Conservation (phyloP, 2,113 vertebrate genomes). For the Macquaria australasica region DNA sequence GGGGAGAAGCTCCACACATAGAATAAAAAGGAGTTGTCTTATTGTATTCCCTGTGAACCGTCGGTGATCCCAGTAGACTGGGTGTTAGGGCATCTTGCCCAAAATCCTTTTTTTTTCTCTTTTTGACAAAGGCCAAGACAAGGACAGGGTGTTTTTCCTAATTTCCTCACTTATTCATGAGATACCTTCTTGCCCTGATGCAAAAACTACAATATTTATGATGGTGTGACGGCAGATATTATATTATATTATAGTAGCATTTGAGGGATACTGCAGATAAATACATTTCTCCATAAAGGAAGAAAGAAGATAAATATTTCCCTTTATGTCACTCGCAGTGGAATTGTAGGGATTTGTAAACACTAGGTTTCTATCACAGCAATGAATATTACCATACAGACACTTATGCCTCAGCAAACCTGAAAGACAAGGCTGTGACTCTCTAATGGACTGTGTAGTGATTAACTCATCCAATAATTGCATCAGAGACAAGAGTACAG, state of each 20-base stretch:
- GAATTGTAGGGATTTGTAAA: constrained; percentile 14
- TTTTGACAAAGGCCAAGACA: constrained; percentile 29
- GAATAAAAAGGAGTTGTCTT: constrained; percentile 35
- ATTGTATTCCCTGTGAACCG: constrained; percentile 29
- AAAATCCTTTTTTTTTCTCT: background rate
- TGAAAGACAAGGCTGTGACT: constrained; percentile 50
- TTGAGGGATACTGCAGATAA: constrained; percentile 1
- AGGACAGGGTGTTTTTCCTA: constrained; percentile 2
- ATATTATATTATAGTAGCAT: too few relatives aligned
- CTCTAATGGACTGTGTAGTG: constrained; percentile 49
- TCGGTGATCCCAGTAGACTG: constrained; percentile 27
- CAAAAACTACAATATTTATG: constrained; percentile 11
- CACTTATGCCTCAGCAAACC: constrained; percentile 36
- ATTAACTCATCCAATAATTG: constrained; percentile 62
- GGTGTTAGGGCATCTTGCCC: constrained; percentile 12
- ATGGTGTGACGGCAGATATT: constrained; percentile 22
- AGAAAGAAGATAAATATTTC: background rate
- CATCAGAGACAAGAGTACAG: constrained; percentile 11
- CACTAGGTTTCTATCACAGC: background rate
- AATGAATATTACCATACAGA: constrained; percentile 10
- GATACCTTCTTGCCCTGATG: background rate
- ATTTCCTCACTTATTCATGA: constrained; percentile 42
- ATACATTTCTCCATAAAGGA: background rate
- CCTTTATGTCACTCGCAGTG: background rate
- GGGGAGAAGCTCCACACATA: constrained; percentile 18